Conservation (phyloP, 2,113 vertebrate genomes). For the Irena cyanogastra region DNA sequence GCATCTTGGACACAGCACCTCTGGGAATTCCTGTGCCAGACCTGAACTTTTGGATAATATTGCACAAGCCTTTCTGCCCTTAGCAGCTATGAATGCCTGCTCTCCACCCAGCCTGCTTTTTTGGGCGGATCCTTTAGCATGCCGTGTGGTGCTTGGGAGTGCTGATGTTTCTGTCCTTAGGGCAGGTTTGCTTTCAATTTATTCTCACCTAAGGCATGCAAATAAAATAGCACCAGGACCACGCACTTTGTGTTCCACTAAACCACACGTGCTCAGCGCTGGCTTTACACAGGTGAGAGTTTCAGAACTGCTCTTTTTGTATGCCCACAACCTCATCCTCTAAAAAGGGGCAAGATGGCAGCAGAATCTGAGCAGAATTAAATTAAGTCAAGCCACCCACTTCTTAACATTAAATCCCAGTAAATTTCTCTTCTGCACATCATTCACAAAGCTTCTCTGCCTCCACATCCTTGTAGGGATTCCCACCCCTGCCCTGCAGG, state of each 20-base stretch:
- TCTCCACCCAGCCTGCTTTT: not conserved
- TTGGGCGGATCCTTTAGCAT: not conserved
- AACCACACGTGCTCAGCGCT: rapidly evolving
- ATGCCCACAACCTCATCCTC: not conserved
- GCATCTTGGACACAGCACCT: not conserved
- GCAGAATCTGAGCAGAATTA: not conserved
- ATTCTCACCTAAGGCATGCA: not conserved
- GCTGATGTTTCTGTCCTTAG: not conserved
- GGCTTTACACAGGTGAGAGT: not conserved
- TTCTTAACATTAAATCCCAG: not conserved
- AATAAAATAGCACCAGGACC: not conserved
- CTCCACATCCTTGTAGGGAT: not conserved
- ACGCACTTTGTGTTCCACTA: not conserved
- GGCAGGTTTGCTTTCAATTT: not conserved
- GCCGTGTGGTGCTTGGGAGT: not conserved
- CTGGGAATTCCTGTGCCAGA: rapidly evolving
- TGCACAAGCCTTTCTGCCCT: not conserved
- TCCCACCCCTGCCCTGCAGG: not conserved
- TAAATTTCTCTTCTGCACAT: not conserved
- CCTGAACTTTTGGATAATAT: not conserved
- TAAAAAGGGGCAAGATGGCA: not conserved
- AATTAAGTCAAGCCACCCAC: not conserved
- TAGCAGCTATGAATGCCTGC: rapidly evolving
- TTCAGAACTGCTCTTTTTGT: not conserved
- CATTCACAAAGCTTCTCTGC: rapidly evolving